Evolutionary conservation across 2,888 invertebrate genomes (phyloP).

Genomic region (Orthosia incerta): DNA sequence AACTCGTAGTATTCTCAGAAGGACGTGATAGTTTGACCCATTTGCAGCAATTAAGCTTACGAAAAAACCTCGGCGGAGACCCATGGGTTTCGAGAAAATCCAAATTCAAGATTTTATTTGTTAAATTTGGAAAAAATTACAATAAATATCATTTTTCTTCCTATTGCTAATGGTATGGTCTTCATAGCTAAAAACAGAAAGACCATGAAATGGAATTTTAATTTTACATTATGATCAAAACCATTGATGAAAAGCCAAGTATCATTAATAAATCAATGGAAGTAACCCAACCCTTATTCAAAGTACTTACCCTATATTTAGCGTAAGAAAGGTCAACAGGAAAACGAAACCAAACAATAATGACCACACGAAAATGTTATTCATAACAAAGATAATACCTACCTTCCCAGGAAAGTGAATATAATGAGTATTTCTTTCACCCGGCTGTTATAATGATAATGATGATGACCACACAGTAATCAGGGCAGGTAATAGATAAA

Average conservation of each 20-base stretch:
- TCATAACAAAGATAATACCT: slow-evolving; percentile 34
- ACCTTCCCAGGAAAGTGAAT: slow-evolving; percentile 18
- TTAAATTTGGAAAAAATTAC: too few relatives aligned
- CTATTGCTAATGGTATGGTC: too few relatives aligned
- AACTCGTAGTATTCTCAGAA: too few relatives aligned
- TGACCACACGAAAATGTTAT: slow-evolving; percentile 18
- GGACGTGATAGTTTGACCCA: too few relatives aligned
- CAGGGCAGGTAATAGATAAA: slow-evolving; percentile 30
- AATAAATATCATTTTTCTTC: too few relatives aligned
- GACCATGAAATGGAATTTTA: background rate
- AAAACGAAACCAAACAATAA: slow-evolving; percentile 23
- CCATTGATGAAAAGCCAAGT: too few relatives aligned
- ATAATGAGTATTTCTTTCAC: slow-evolving; percentile 45
- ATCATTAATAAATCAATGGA: background rate
- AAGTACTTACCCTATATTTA: background rate
- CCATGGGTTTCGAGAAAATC: too few relatives aligned
- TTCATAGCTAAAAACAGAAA: too few relatives aligned
- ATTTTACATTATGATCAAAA: background rate
- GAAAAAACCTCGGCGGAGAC: too few relatives aligned
- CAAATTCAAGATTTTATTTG: too few relatives aligned
- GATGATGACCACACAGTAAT: slow-evolving; percentile 47
- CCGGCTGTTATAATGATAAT: slow-evolving; percentile 39
- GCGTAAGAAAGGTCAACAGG: slow-evolving; percentile 18
- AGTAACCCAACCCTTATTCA: background rate
- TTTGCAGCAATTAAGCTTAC: too few relatives aligned